Evolutionary conservation across 1,140 invertebrate genomes (phyloP).

Genomic region (Saccostrea glomerata): DNA sequence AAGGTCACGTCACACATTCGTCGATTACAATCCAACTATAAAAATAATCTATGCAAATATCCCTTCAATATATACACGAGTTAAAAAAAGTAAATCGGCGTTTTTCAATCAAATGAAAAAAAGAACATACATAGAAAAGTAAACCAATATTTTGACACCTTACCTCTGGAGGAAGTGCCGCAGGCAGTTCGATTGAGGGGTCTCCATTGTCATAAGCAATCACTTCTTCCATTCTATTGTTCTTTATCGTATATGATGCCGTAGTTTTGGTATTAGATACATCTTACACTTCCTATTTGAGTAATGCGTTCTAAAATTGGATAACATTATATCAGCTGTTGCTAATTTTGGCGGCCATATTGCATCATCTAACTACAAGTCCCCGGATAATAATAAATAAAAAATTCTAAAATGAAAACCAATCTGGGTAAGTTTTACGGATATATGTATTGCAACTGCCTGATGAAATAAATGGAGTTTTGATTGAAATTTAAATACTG

Average conservation of each 20-base stretch:
- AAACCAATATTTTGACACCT: not conserved
- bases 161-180: constrained; percentile 83
- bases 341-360: constrained; percentile 62
- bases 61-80: no score
- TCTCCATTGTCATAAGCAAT: constrained; percentile 86
- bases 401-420: constrained; percentile 24
- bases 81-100: no score
- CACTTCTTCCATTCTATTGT: constrained; percentile 82
- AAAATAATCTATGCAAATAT: no score
- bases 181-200: constrained; percentile 71
- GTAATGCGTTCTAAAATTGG: constrained; percentile 36
- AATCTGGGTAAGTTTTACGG: not conserved
- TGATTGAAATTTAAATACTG: not conserved
- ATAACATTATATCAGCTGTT: constrained; percentile 46
- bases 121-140: no score
- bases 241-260: constrained; percentile 38
- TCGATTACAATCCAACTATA: no score
- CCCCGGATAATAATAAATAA: constrained; percentile 38
- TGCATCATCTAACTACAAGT: constrained; percentile 55
- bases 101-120: no score
- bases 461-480: not conserved
- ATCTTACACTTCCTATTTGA: constrained; percentile 30
- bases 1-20: no score
- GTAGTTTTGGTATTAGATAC: constrained; percentile 23
- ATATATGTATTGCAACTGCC: not conserved